Evolutionary conservation across 1,140 invertebrate species (phyloP).

Genomic region (Eciton burchellii): DNA sequence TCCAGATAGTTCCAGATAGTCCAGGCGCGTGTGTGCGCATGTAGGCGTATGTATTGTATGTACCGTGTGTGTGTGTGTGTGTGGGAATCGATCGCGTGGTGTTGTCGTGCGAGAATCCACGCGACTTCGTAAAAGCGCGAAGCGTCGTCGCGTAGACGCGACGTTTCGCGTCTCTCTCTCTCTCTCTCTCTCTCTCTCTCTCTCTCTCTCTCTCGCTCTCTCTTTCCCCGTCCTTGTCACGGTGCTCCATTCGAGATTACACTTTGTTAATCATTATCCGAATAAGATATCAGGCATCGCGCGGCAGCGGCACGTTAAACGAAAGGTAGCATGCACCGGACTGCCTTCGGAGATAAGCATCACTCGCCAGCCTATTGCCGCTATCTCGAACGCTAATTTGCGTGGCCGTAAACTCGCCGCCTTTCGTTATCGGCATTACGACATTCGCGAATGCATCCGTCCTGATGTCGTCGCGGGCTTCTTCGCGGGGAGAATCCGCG

Average conservation of each 20-base stretch:
- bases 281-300: background rate
- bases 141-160: too few relatives aligned
- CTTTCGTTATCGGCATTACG: background rate
- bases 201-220: background rate
- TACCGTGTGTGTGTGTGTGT: too few relatives aligned
- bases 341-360: slow-evolving; percentile 25
- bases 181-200: background rate
- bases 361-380: background rate
- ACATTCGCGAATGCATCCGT: background rate
- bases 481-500: background rate
- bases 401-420: background rate
- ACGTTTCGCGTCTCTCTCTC: background rate
- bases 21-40: too few relatives aligned
- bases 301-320: background rate
- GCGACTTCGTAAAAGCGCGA: background rate
- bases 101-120: too few relatives aligned
- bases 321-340: background rate
- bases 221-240: background rate
- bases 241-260: background rate
- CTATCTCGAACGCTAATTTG: background rate
- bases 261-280: slow-evolving; percentile 17
- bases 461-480: background rate
- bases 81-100: too few relatives aligned
- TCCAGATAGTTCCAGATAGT: too few relatives aligned
- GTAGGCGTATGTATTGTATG: too few relatives aligned